Evolutionary conservation across 2,113 vertebrate genomes (phyloP).

Genomic region (Caloenas nicobarica): DNA sequence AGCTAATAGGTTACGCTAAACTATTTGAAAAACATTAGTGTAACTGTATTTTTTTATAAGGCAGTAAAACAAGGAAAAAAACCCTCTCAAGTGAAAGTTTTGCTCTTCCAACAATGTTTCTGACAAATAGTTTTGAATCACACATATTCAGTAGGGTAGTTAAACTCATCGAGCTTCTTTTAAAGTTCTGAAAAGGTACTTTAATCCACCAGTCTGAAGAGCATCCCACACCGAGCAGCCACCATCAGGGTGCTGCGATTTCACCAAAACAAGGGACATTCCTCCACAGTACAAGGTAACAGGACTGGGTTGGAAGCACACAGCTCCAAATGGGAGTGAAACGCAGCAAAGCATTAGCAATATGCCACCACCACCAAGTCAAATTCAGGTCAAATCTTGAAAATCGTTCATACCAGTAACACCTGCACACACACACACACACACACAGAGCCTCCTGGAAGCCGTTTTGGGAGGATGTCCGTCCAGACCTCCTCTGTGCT

Average conservation of each 20-base stretch:
- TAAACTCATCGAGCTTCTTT: not conserved
- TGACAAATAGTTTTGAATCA: not conserved
- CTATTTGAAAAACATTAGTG: not conserved
- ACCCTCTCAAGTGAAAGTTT: not conserved
- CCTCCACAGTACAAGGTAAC: not conserved
- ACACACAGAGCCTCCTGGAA: rapidly evolving
- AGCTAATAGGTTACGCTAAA: not conserved
- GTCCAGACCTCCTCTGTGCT: not conserved
- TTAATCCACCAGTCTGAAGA: not conserved
- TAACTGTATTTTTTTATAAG: not conserved
- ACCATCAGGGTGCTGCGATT: not conserved
- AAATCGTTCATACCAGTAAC: not conserved
- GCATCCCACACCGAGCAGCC: not conserved
- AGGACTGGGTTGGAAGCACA: not conserved
- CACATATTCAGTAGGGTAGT: not conserved
- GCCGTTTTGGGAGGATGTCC: rapidly evolving
- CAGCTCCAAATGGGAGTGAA: not conserved
- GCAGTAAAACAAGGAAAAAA: not conserved
- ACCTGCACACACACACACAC: rapidly evolving
- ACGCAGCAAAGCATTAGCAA: not conserved
- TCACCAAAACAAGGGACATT: not conserved
- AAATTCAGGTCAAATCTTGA: not conserved
- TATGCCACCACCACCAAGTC: not conserved
- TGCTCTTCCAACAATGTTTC: not conserved
- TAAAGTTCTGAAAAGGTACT: not conserved